phyloP scores from a whole-genome alignment of 2,888 invertebrate species.

The Timema podura region DNA sequence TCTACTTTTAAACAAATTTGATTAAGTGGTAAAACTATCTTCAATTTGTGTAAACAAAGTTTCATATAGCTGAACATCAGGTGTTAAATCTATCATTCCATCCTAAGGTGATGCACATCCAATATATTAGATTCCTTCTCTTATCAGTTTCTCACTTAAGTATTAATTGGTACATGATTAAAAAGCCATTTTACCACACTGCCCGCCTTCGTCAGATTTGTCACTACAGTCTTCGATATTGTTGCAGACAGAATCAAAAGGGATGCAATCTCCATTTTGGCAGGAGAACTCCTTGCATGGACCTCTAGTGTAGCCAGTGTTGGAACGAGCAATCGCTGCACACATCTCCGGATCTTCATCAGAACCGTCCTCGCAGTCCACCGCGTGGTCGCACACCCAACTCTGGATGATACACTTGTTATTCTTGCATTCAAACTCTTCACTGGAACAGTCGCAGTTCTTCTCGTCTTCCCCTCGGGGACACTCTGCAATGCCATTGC shows the following conservation, averaged over 20 bases:
- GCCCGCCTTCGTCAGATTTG: constrained; percentile 64
- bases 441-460: constrained; percentile 51
- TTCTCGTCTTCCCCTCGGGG: constrained; percentile 68
- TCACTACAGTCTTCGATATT: constrained; percentile 59
- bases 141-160: too few relatives aligned
- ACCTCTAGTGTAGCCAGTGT: background rate
- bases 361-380: constrained; percentile 68
- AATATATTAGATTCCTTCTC: too few relatives aligned
- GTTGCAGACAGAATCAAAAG: constrained; percentile 61
- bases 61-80: too few relatives aligned
- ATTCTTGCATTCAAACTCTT: constrained; percentile 55
- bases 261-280: constrained; percentile 61
- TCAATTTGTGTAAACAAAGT: too few relatives aligned
- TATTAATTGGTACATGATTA: too few relatives aligned
- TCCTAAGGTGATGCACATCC: too few relatives aligned
- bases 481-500: constrained; percentile 64
- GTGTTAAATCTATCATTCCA: too few relatives aligned
- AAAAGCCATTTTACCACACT: constrained; percentile 56
- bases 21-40: too few relatives aligned
- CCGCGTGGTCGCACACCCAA: constrained; percentile 57
- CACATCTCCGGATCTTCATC: constrained; percentile 58
- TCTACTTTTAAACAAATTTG: too few relatives aligned
- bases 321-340: background rate
- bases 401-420: constrained; percentile 54
- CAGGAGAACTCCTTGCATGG: constrained; percentile 41